phyloP scores from a whole-genome alignment of 2,888 invertebrate species.

The Hipparchia semele region DNA sequence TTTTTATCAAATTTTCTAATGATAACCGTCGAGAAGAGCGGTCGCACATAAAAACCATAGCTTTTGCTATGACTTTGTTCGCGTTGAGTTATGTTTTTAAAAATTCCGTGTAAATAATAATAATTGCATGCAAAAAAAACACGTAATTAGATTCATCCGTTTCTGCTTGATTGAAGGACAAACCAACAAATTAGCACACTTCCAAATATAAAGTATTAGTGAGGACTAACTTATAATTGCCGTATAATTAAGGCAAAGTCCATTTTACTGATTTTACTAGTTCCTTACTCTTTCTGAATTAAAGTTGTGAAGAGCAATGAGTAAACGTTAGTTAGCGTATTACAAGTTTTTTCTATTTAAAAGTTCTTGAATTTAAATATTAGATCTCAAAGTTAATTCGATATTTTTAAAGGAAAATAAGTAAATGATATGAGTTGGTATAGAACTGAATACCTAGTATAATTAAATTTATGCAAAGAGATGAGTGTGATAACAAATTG shows the following conservation, averaged over 20 bases:
- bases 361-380: background rate
- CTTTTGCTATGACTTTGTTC: background rate
- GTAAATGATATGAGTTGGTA: background rate
- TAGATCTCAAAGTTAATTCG: background rate
- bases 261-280: background rate
- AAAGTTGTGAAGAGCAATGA: background rate
- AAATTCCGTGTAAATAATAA: no score
- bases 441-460: background rate
- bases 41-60: no score
- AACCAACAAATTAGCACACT: no score
- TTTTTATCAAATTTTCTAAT: no score
- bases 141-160: no score
- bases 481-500: conserved; percentile 12
- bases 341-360: background rate
- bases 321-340: background rate
- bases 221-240: background rate
- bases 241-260: background rate
- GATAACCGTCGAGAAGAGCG: no score
- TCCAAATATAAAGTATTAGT: background rate
- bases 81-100: background rate
- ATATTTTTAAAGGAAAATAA: background rate
- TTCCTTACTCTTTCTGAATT: background rate
- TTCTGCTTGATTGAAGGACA: no score
- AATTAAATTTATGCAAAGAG: conserved; percentile 12
- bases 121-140: no score